Evolutionary conservation across 2,888 invertebrate species (phyloP).

Genomic region (Operophtera brumata): DNA sequence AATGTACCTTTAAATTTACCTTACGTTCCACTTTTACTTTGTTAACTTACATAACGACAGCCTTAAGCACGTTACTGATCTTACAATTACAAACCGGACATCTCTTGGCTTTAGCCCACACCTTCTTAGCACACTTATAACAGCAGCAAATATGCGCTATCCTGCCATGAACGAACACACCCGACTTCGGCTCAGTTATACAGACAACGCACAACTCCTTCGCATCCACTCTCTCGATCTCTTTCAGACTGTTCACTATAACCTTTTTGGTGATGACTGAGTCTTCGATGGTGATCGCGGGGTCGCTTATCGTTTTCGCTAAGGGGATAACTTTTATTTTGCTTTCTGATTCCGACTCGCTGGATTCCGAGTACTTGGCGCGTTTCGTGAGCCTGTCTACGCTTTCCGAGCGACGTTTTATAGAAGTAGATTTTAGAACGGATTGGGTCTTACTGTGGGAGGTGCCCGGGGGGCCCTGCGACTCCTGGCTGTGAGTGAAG

Average conservation of each 20-base stretch:
- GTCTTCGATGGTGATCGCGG: constrained; percentile 56
- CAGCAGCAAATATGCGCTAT: constrained; percentile 86
- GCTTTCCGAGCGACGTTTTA: constrained; percentile 26
- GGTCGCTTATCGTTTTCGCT: constrained; percentile 69
- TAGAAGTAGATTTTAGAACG: constrained; percentile 1
- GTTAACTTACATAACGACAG: constrained; percentile 70
- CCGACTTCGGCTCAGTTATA: constrained; percentile 82
- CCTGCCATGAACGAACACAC: constrained; percentile 84
- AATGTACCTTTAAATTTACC: too few relatives aligned
- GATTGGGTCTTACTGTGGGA: constrained; percentile 15
- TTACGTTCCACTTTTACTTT: too few relatives aligned
- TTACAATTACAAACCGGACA: constrained; percentile 86
- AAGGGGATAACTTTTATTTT: constrained; percentile 50
- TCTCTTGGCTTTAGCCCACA: constrained; percentile 82
- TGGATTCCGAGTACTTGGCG: constrained; percentile 51
- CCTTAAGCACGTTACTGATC: constrained; percentile 83
- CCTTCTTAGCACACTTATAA: constrained; percentile 84
- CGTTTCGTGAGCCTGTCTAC: constrained; percentile 43
- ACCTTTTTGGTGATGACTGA: constrained; percentile 46
- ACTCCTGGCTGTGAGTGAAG: constrained; percentile 53
- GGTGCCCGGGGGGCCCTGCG: constrained; percentile 6
- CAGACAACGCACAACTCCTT: constrained; percentile 82
- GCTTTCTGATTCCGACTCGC: constrained; percentile 38
- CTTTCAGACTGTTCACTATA: constrained; percentile 47
- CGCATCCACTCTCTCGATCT: constrained; percentile 39